These are phyloP conservation scores for Valencia hispanica DNA, from an alignment of 2,797 vertebrate genomes.

Conservation along the genomic window DNA sequence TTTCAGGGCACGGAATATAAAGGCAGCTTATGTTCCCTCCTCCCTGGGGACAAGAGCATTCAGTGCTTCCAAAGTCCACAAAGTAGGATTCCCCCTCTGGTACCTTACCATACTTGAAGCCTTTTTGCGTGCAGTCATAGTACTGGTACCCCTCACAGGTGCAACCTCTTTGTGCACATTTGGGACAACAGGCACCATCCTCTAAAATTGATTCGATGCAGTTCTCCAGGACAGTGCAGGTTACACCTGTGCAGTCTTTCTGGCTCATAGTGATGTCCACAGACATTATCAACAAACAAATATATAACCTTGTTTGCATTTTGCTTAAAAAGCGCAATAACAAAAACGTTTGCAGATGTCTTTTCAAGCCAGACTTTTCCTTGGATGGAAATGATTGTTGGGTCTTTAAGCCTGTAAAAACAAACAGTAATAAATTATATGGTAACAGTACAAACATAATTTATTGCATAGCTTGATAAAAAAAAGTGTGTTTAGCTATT, in stretches of 20 bases:
- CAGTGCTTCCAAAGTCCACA: slow-evolving; percentile 95
- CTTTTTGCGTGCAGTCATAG: slow-evolving; percentile 91
- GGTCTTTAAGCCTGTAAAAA: slow-evolving; percentile 63
- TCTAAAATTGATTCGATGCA: slow-evolving; percentile 89
- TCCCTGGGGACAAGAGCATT: slow-evolving; percentile 90
- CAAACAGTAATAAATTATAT: slow-evolving; percentile 71
- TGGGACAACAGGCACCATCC: slow-evolving; percentile 85
- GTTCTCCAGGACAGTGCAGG: slow-evolving; percentile 84
- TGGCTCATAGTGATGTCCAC: slow-evolving; percentile 55
- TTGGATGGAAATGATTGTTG: slow-evolving; percentile 17
- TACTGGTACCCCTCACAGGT: slow-evolving; percentile 95
- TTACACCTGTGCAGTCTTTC: slow-evolving; percentile 86
- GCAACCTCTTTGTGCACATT: slow-evolving; percentile 87
- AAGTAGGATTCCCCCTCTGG: slow-evolving; percentile 92
- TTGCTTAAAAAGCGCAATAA: slow-evolving; percentile 34
- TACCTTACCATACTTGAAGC: slow-evolving; percentile 90
- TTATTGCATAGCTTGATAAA: slow-evolving; percentile 26
- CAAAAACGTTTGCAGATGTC: slow-evolving; percentile 17
- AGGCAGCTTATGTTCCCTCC: slow-evolving; percentile 93
- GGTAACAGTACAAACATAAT: slow-evolving; percentile 12
- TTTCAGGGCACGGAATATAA: slow-evolving; percentile 92
- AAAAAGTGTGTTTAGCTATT: not conserved
- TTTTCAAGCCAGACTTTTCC: slow-evolving; percentile 34
- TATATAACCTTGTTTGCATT: slow-evolving; percentile 66
- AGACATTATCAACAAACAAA: slow-evolving; percentile 56